Percentiles rank a stretch among this genome's conserved stretches.
phyloP scores from a whole-genome alignment of 2,888 invertebrate species.

The Vannuccia rotundouncinata region DNA sequence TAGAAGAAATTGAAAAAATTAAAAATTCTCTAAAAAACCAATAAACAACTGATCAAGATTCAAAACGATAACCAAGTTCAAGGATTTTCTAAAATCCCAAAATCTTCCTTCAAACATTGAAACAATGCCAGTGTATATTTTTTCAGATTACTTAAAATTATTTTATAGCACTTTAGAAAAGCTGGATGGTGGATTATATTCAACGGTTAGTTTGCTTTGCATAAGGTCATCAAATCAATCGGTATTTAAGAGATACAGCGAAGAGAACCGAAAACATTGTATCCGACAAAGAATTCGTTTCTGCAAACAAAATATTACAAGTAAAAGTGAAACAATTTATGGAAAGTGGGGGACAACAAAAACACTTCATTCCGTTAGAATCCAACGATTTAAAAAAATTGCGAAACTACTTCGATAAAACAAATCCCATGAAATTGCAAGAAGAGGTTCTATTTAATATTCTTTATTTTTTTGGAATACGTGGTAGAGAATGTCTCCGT shows the following conservation, averaged over 20 bases:
- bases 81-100: neutral
- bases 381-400: conserved; percentile 14
- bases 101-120: conserved; percentile 3
- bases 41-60: too few relatives aligned
- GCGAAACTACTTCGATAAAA: conserved; percentile 16
- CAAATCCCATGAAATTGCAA: conserved; percentile 18
- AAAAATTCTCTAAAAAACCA: too few relatives aligned
- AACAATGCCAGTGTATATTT: conserved; percentile 16
- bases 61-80: neutral
- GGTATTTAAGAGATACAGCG: conserved; percentile 5
- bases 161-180: conserved; percentile 19
- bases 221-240: conserved; percentile 22
- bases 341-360: conserved; percentile 14
- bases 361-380: conserved; percentile 15
- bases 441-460: conserved; percentile 10
- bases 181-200: conserved; percentile 5
- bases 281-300: conserved; percentile 26
- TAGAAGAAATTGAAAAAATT: too few relatives aligned
- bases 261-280: conserved; percentile 23
- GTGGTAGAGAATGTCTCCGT: neutral
- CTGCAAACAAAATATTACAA: conserved; percentile 24
- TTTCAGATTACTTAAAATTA: conserved; percentile 8
- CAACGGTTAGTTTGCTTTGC: conserved; percentile 20
- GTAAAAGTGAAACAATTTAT: conserved; percentile 15
- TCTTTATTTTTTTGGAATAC: conserved; percentile 24